Conservation (phyloP, 1,140 invertebrate species). For the Drosophila willistoni region DNA sequence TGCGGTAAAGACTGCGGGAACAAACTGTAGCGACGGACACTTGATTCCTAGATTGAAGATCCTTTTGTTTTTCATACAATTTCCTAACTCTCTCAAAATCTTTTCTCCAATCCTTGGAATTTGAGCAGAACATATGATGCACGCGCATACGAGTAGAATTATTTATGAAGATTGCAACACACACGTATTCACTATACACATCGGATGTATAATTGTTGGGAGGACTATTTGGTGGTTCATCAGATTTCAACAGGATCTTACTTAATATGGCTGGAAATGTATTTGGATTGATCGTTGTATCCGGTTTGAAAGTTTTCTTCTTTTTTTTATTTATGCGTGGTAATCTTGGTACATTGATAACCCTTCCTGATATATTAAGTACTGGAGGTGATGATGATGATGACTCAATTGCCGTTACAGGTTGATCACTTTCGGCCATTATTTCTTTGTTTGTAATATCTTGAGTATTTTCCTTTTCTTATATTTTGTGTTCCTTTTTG, state of each 20-base stretch:
- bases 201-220: not conserved
- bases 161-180: conserved; percentile 23
- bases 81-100: not conserved
- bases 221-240: conserved; percentile 1
- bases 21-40: not conserved
- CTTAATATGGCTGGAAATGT: conserved; percentile 32
- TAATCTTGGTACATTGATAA: not conserved
- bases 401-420: not conserved
- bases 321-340: not conserved
- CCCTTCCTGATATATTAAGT: conserved; percentile 31
- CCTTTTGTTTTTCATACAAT: conserved; percentile 25
- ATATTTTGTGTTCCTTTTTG: too few species aligned
- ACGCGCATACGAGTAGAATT: not conserved
- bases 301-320: not conserved
- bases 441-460: not conserved
- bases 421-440: not conserved
- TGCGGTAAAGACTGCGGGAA: conserved; percentile 14
- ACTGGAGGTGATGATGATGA: conserved; percentile 7
- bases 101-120: not conserved
- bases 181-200: not conserved
- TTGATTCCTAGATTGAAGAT: conserved; percentile 2
- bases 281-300: not conserved
- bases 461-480: too few species aligned
- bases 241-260: conserved; percentile 32
- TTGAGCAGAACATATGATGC: conserved; percentile 28